These are phyloP conservation scores for Strix aluco DNA, from an alignment of 2,113 vertebrate species.

Conservation along the genomic window DNA sequence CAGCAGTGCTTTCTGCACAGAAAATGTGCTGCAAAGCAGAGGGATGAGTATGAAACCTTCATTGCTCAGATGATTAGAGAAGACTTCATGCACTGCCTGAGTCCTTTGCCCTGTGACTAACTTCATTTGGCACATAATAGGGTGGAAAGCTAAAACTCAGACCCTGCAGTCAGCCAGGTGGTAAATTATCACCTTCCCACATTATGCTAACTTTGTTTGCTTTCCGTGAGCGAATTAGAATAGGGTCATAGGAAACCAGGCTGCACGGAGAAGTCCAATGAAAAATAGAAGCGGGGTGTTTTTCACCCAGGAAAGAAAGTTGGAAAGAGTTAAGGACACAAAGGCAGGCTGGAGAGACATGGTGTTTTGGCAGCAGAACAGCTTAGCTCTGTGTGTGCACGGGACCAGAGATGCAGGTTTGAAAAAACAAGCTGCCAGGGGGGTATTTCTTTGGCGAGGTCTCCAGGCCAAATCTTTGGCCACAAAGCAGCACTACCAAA, in stretches of 20 bases:
- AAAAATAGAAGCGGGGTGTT: not conserved
- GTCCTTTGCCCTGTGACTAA: not conserved
- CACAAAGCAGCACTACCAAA: not conserved
- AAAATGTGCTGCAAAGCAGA: not conserved
- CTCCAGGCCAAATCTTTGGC: not conserved
- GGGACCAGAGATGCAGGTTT: not conserved
- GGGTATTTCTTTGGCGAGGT: not conserved
- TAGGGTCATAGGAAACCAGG: not conserved
- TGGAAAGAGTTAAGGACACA: constrained; percentile 8
- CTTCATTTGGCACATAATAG: not conserved
- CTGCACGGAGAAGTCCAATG: not conserved
- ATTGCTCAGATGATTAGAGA: not conserved
- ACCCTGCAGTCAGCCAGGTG: not conserved
- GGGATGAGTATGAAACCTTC: not conserved
- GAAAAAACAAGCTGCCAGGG: not conserved
- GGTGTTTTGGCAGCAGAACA: not conserved
- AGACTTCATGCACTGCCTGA: not conserved
- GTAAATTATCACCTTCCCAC: constrained; percentile 7
- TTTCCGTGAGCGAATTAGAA: not conserved
- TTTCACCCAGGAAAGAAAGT: not conserved
- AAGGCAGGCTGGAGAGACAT: not conserved
- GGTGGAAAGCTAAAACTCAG: not conserved
- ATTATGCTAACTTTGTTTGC: not conserved
- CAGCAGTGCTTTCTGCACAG: not conserved
- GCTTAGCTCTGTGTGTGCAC: rapidly evolving